phyloP scores from a whole-genome alignment of 64 coral and sea anemone species.

The Orbicella faveolata region DNA sequence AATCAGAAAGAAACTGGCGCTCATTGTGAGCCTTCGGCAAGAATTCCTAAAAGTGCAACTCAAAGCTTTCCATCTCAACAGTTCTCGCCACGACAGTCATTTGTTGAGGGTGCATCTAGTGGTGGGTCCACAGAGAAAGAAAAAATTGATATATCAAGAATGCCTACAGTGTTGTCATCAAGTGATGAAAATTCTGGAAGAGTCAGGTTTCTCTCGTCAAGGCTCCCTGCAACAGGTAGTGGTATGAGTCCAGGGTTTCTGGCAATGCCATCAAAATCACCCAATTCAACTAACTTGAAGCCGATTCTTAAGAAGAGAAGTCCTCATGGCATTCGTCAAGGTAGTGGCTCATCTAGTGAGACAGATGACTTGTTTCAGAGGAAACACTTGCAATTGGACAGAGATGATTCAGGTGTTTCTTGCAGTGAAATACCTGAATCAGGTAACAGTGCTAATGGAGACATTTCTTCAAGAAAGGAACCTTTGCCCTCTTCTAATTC shows the following conservation, averaged over 20 bases:
- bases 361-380: conserved; percentile 29
- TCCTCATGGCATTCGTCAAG: neutral
- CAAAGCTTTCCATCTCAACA: neutral
- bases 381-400: neutral
- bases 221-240: conserved; percentile 90
- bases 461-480: neutral
- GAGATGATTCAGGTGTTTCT: conserved; percentile 3
- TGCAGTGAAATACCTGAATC: neutral
- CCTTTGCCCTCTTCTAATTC: neutral
- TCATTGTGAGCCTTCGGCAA: neutral
- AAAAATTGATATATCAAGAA: neutral
- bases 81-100: neutral
- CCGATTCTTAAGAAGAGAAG: conserved; percentile 85
- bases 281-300: conserved; percentile 46
- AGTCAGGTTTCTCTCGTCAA: conserved; percentile 90
- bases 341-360: conserved; percentile 54
- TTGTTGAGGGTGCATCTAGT: neutral
- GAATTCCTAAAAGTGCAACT: neutral
- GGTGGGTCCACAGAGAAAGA: neutral
- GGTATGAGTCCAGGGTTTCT: neutral
- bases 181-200: conserved; percentile 75
- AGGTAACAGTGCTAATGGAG: neutral
- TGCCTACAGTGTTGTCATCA: conserved; percentile 19
- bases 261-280: neutral
- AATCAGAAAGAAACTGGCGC: neutral